phyloP scores from a whole-genome alignment of 2,797 vertebrate species.

The Knipowitschia caucasica region DNA sequence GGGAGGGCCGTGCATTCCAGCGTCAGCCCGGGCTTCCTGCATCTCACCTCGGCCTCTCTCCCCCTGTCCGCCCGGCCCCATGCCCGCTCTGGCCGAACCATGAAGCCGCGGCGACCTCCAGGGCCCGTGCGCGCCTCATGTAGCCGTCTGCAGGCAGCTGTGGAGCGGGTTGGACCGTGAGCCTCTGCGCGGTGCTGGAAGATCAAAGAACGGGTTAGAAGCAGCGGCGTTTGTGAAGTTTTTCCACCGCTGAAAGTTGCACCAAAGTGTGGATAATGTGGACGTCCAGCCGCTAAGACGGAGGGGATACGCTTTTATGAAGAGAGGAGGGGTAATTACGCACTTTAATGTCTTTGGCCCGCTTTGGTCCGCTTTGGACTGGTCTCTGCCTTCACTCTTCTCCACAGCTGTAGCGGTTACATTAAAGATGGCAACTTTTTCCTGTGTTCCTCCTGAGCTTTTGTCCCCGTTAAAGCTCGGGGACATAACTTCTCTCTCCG shows the following conservation, averaged over 20 bases:
- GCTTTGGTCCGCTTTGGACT: no score
- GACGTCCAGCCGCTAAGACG: not conserved
- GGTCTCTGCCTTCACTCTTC: no score
- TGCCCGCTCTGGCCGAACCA: slow-evolving; percentile 1
- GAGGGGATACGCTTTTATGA: not conserved
- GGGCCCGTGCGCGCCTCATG: slow-evolving; percentile 23
- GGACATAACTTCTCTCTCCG: no score
- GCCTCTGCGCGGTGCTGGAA: not conserved
- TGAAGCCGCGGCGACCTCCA: slow-evolving; percentile 15
- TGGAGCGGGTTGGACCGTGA: not conserved
- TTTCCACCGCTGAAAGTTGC: not conserved
- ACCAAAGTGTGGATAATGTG: not conserved
- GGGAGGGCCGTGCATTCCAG: slow-evolving; percentile 54
- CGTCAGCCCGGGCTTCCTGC: slow-evolving; percentile 35
- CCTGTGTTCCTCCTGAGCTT: not conserved
- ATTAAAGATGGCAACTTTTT: slow-evolving; percentile 9
- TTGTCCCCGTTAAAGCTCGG: not conserved
- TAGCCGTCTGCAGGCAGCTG: not conserved
- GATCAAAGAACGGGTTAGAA: not conserved
- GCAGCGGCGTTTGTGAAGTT: not conserved
- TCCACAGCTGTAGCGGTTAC: slow-evolving; percentile 10
- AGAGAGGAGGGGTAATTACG: not conserved
- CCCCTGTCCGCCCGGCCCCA: not conserved
- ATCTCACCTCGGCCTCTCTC: slow-evolving; percentile 2
- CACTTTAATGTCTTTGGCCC: no score